Conservation (phyloP, 2,113 vertebrate genomes). For the Siniperca chuatsi region DNA sequence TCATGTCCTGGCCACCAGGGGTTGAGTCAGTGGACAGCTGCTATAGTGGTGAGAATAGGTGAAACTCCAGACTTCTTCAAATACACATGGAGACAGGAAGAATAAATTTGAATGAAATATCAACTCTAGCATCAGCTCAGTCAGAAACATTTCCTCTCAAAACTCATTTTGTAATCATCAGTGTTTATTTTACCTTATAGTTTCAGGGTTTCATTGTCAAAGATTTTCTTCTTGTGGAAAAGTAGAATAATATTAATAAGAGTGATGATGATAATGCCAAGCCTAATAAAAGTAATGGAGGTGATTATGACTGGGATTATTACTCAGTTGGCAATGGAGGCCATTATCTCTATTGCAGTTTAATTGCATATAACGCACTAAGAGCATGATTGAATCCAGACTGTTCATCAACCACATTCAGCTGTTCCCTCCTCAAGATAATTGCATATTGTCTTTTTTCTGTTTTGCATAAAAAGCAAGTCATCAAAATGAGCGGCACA, state of each 20-base stretch:
- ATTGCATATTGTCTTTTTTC: conserved; percentile 88
- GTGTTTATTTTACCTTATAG: conserved; percentile 63
- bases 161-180: conserved; percentile 40
- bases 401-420: conserved; percentile 86
- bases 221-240: conserved; percentile 73
- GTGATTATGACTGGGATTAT: conserved; percentile 87
- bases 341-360: conserved; percentile 88
- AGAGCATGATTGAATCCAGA: conserved; percentile 87
- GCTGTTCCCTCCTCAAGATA: conserved; percentile 85
- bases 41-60: conserved; percentile 14
- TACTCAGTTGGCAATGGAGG: conserved; percentile 83
- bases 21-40: conserved; percentile 42
- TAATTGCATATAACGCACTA: conserved; percentile 87
- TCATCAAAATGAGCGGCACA: conserved; percentile 85
- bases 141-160: conserved; percentile 37
- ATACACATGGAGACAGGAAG: conserved; percentile 20
- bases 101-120: conserved; percentile 25
- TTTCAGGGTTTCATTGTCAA: conserved; percentile 73
- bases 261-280: conserved; percentile 81
- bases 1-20: conserved; percentile 21
- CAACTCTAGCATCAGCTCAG: background rate
- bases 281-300: conserved; percentile 86
- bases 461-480: conserved; percentile 87
- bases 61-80: conserved; percentile 12
- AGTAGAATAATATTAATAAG: conserved; percentile 82